Percentiles rank a stretch among this genome's conserved stretches.
Conservation (phyloP, 2,113 vertebrate species). For the Addax nasomaculatus region DNA sequence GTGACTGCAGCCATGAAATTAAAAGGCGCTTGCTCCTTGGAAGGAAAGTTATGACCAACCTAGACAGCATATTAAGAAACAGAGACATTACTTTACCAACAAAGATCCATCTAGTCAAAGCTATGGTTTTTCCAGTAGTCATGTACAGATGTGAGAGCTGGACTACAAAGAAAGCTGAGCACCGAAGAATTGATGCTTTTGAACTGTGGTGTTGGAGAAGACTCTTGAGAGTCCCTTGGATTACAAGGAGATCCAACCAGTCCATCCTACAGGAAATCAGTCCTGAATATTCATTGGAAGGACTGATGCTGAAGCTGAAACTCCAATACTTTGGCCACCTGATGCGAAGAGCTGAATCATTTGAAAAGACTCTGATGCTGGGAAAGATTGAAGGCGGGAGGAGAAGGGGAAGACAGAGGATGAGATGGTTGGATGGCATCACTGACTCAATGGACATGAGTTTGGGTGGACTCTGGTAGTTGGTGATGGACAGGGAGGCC, state of each 20-base stretch:
- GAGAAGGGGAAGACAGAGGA: not conserved
- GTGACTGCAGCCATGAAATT: not conserved
- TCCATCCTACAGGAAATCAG: not conserved
- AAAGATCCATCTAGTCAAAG: not conserved
- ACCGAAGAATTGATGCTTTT: not conserved
- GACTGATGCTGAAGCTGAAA: not conserved
- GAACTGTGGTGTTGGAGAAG: not conserved
- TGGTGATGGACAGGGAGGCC: not conserved
- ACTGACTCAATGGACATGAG: not conserved
- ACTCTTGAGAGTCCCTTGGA: not conserved
- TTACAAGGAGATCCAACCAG: not conserved
- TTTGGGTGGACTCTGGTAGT: not conserved
- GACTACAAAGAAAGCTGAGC: not conserved
- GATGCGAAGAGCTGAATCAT: not conserved
- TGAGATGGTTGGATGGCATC: not conserved
- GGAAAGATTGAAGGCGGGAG: not conserved
- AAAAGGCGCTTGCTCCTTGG: not conserved
- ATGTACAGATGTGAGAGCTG: not conserved
- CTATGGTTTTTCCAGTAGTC: not conserved
- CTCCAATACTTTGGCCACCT: not conserved
- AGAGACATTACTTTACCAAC: not conserved
- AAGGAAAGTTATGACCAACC: not conserved
- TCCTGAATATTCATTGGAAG: not conserved
- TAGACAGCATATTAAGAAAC: not conserved
- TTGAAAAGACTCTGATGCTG: not conserved